phyloP scores from a whole-genome alignment of 2,797 vertebrate species.

The Myotis pilosus region DNA sequence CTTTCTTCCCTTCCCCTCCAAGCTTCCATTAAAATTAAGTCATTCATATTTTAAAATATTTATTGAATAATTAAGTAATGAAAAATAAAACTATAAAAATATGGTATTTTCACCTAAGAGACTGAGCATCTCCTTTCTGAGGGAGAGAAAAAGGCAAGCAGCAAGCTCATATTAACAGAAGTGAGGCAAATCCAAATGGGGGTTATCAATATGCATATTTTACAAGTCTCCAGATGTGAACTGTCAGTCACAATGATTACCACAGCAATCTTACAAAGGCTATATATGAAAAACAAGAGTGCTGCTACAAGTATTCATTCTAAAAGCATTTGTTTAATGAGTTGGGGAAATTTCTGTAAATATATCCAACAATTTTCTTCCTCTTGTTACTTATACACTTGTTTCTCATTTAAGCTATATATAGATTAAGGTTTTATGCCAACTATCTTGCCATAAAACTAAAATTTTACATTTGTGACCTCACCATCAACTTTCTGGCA shows the following conservation, averaged over 20 bases:
- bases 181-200: slow-evolving; percentile 51
- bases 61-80: slow-evolving; percentile 46
- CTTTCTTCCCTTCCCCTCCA: background rate
- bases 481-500: slow-evolving; percentile 62
- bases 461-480: slow-evolving; percentile 55
- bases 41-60: slow-evolving; percentile 3
- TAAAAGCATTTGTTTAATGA: slow-evolving; percentile 62
- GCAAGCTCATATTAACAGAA: slow-evolving; percentile 40
- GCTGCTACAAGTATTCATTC: slow-evolving; percentile 55
- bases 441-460: slow-evolving; percentile 58
- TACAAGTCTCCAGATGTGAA: slow-evolving; percentile 70
- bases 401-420: slow-evolving; percentile 49
- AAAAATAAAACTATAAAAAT: slow-evolving; percentile 32
- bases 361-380: slow-evolving; percentile 54
- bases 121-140: slow-evolving; percentile 39
- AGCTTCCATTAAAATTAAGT: slow-evolving; percentile 21
- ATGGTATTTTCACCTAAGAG: slow-evolving; percentile 4
- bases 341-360: slow-evolving; percentile 60
- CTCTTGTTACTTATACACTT: slow-evolving; percentile 54
- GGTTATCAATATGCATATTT: slow-evolving; percentile 69
- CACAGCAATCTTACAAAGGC: slow-evolving; percentile 48
- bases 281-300: slow-evolving; percentile 44
- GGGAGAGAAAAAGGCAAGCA: slow-evolving; percentile 48
- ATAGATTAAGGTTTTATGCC: slow-evolving; percentile 40
- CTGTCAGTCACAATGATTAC: slow-evolving; percentile 68